Evolutionary conservation across 2,797 vertebrate genomes (phyloP), one percentile per base, ranked within the genome.

Genomic region (Anisognathus igniventris): DNA sequence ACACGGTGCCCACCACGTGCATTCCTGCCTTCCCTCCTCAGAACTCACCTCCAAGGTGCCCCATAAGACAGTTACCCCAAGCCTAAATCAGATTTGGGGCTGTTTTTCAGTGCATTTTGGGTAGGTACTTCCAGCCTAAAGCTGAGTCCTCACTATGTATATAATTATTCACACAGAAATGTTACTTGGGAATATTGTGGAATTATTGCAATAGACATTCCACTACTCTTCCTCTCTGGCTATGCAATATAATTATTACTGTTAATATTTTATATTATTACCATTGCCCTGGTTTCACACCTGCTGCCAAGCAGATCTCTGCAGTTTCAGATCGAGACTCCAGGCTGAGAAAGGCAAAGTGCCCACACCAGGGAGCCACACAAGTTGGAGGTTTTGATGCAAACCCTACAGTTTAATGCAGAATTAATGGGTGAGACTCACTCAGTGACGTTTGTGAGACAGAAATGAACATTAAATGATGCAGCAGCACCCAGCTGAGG

Each of bases 1-100:
- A 13, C 37, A 13, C 15, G 0, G 0, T 44, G 17, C 30, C 24
- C 17, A 37, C 33, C 22, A 4, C 14, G 4, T 1, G 2, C 10
- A 12, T 53, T 73, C 30, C 22, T 45, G 28, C 33, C 45, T 45
- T 37, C n/a, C 28, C 12, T 45, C 8, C 51, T 40, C 39, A 25
- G 53, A 84, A 15, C 27, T 58, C 27, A 7, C 24, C 13, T 11
- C 14, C 42, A 14, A 27, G 31, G 19, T 53, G 50, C 39, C 33
- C 33, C 1, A 6, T 6, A 23, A 30, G 24, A 66, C 0, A 13
- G 5, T 27, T 27, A 27, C 21, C n/a, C 35, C 40, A 27, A 28
- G 11, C 18, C 72, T 27, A n/a, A 61, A 28, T 22, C 24, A 19
- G 20, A 35, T 51, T 44, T 47, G 9, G 40, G 37, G 35, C 62